Conservation (phyloP, 2,888 invertebrate genomes). For the Troilus luridus region DNA sequence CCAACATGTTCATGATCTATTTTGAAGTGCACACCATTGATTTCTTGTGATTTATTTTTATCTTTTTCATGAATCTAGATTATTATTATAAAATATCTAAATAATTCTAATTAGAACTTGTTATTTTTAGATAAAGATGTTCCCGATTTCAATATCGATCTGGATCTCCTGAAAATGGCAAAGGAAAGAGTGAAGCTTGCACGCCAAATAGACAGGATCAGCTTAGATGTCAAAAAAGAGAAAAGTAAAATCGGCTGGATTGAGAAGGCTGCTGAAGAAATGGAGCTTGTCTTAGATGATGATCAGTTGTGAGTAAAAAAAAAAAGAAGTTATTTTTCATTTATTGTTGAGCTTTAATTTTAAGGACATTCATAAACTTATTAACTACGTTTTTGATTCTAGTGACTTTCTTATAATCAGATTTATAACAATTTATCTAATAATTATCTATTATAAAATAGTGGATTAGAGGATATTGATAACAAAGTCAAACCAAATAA, state of each 20-base stretch:
- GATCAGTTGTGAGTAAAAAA: conserved; percentile 68
- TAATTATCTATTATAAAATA: no score
- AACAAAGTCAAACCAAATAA: no score
- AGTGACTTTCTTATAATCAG: no score
- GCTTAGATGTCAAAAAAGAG: conserved; percentile 68
- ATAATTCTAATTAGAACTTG: no score
- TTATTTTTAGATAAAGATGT: conserved; percentile 81
- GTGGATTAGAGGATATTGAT: no score
- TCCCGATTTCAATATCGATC: conserved; percentile 85
- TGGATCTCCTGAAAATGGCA: conserved; percentile 74
- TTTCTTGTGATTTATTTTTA: background rate
- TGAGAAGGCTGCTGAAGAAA: conserved; percentile 86
- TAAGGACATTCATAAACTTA: background rate
- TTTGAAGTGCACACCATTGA: no score
- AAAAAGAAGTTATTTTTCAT: background rate
- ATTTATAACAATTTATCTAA: no score
- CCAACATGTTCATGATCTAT: no score
- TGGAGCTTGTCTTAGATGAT: conserved; percentile 92
- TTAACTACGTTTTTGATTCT: background rate
- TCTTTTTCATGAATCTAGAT: background rate
- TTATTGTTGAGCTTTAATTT: background rate
- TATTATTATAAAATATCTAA: background rate
- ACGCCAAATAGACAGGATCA: conserved; percentile 79
- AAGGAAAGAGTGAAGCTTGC: conserved; percentile 84
- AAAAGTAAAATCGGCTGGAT: conserved; percentile 87